phyloP scores from a whole-genome alignment of 2,888 invertebrate species.

The Phengaris alcon region DNA sequence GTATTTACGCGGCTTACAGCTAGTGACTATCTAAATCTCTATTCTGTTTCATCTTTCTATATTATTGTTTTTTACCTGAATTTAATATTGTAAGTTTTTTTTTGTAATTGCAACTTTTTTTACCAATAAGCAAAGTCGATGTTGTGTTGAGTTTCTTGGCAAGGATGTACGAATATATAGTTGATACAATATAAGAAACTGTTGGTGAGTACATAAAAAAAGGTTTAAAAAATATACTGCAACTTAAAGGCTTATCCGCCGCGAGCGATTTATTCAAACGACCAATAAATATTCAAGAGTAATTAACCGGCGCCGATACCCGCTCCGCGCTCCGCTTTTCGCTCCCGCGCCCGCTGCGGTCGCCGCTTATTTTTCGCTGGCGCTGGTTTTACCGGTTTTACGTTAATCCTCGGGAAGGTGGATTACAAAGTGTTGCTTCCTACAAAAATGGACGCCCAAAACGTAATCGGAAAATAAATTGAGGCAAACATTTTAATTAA shows the following conservation, averaged over 20 bases:
- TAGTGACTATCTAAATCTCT: neutral
- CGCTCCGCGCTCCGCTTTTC: neutral
- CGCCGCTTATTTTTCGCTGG: conserved; percentile 59
- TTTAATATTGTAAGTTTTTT: too few species aligned
- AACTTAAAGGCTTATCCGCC: conserved; percentile 68
- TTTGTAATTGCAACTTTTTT: too few species aligned
- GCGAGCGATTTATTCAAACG: conserved; percentile 74
- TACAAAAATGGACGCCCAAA: conserved; percentile 13
- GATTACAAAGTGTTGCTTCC: conserved; percentile 66
- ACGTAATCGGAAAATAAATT: conserved; percentile 27
- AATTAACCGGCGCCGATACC: conserved; percentile 70
- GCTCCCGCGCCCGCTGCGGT: conserved; percentile 54
- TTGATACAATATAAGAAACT: too few species aligned
- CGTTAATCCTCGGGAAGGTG: conserved; percentile 68
- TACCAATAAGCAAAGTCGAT: too few species aligned
- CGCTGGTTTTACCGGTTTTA: conserved; percentile 64
- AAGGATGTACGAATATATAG: too few species aligned
- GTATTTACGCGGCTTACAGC: neutral
- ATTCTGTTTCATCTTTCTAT: too few species aligned
- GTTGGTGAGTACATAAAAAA: neutral
- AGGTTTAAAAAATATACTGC: conserved; percentile 60
- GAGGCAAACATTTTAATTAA: conserved; percentile 25
- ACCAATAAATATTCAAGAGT: conserved; percentile 78
- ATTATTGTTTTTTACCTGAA: too few species aligned
- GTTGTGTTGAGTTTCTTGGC: too few species aligned